Percentiles rank a stretch among this genome's conserved stretches.
Evolutionary conservation across 2,797 vertebrate species (phyloP).

Genomic region (Melanotaenia parkinsoni): DNA sequence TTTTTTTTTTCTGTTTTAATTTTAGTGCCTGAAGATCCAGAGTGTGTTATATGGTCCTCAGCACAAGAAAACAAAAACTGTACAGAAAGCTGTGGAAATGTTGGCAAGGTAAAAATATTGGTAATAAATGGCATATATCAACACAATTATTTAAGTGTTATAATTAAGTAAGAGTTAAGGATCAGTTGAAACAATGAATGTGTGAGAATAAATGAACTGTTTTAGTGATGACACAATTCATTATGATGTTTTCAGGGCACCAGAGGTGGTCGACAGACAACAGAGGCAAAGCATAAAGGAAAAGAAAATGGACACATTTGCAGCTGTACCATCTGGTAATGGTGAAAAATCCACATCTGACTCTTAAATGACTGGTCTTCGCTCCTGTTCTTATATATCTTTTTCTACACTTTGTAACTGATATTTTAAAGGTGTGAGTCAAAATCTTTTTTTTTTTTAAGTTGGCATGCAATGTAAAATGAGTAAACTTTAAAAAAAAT

Average conservation of each 20-base stretch:
- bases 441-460: slow-evolving; percentile 15
- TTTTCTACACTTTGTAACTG: slow-evolving; percentile 2
- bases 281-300: slow-evolving; percentile 52
- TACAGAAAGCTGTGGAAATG: slow-evolving; percentile 78
- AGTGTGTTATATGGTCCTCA: slow-evolving; percentile 73
- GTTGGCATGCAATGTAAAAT: too few relatives aligned
- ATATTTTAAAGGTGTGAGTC: neutral
- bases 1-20: slow-evolving; percentile 35
- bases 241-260: slow-evolving; percentile 63
- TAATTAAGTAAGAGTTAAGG: neutral
- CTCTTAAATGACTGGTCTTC: slow-evolving; percentile 23
- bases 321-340: slow-evolving; percentile 25
- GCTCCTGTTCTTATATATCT: neutral
- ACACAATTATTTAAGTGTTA: slow-evolving; percentile 1
- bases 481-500: slow-evolving; percentile 18
- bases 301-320: slow-evolving; percentile 54
- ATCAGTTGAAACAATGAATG: neutral
- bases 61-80: slow-evolving; percentile 79
- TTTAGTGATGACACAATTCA: slow-evolving; percentile 13
- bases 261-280: slow-evolving; percentile 61
- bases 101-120: slow-evolving; percentile 77
- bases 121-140: neutral
- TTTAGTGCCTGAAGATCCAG: slow-evolving; percentile 82
- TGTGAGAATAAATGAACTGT: slow-evolving; percentile 1
- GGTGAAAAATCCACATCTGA: slow-evolving; percentile 52